phyloP scores from a whole-genome alignment of 2,888 invertebrate species.

The Drosophila monieri region DNA sequence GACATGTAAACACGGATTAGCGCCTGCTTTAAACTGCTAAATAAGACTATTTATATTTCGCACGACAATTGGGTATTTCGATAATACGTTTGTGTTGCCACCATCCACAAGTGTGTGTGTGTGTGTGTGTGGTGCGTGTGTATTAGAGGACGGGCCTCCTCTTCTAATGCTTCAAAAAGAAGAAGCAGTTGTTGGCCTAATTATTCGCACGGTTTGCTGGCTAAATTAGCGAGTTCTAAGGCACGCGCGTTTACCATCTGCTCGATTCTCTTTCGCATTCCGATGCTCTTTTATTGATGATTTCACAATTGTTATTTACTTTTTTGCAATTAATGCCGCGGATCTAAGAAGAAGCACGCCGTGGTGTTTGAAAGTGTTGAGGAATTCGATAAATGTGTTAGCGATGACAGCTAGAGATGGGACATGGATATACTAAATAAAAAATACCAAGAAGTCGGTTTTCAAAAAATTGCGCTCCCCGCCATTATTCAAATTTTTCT shows the following conservation, averaged over 20 bases:
- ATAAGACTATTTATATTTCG: conserved; percentile 19
- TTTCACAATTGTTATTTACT: conserved; percentile 36
- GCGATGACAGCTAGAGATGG: neutral
- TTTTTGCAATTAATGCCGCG: conserved; percentile 31
- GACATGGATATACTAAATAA: neutral
- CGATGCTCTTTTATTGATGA: conserved; percentile 1
- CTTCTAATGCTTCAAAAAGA: conserved; percentile 19
- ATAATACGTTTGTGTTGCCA: conserved; percentile 3
- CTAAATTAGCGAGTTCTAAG: neutral
- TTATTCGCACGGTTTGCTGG: neutral
- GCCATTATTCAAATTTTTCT: neutral
- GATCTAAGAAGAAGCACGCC: conserved; percentile 9
- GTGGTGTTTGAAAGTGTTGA: conserved; percentile 8
- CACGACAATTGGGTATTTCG: conserved; percentile 9
- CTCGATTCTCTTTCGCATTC: neutral
- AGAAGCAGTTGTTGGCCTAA: conserved; percentile 27
- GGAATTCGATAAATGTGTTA: neutral
- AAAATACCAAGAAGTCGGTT: neutral
- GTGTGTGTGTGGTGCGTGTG: neutral
- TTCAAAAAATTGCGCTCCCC: neutral
- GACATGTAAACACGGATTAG: conserved; percentile 11
- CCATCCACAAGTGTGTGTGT: conserved; percentile 4
- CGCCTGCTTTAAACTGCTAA: conserved; percentile 11
- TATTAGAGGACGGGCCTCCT: conserved; percentile 38
- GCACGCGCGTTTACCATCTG: neutral